phyloP scores from a whole-genome alignment of 2,797 vertebrate species.

The Catamblyrhynchus diadema region DNA sequence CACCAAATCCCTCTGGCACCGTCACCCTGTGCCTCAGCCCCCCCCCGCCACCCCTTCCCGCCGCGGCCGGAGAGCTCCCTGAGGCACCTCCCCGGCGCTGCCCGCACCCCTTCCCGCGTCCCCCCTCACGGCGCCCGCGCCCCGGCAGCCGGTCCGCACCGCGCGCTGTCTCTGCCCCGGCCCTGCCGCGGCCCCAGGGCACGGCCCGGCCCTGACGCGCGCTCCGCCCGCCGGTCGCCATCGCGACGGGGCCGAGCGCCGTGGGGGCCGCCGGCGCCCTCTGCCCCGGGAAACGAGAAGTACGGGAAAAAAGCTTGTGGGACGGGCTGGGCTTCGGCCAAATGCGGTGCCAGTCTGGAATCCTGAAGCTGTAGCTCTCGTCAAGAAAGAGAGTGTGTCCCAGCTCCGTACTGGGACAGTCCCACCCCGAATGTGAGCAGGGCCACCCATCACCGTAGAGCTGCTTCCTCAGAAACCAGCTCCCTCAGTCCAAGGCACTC shows the following conservation, averaged over 20 bases:
- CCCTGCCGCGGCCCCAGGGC: background rate
- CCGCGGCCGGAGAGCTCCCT: background rate
- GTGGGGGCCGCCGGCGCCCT: background rate
- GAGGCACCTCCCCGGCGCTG: background rate
- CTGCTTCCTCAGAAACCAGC: background rate
- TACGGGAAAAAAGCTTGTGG: background rate
- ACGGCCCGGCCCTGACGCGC: background rate
- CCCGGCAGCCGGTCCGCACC: background rate
- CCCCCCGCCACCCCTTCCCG: no score
- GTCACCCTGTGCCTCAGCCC: background rate
- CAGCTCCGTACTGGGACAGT: background rate
- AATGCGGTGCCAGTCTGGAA: fast-evolving
- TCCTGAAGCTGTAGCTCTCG: background rate
- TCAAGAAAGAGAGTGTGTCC: background rate
- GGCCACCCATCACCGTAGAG: background rate
- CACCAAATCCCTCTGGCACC: background rate
- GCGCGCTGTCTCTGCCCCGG: background rate
- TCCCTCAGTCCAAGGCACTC: background rate
- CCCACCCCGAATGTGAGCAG: background rate
- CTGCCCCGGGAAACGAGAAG: background rate
- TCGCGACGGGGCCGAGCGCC: background rate
- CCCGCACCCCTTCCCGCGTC: background rate
- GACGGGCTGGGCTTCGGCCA: background rate
- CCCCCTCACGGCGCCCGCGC: background rate
- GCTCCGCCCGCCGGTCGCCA: background rate